Percentiles rank a stretch among this genome's conserved stretches.
Conservation (phyloP, 2,113 vertebrate genomes). For the Oncorhynchus mykiss region DNA sequence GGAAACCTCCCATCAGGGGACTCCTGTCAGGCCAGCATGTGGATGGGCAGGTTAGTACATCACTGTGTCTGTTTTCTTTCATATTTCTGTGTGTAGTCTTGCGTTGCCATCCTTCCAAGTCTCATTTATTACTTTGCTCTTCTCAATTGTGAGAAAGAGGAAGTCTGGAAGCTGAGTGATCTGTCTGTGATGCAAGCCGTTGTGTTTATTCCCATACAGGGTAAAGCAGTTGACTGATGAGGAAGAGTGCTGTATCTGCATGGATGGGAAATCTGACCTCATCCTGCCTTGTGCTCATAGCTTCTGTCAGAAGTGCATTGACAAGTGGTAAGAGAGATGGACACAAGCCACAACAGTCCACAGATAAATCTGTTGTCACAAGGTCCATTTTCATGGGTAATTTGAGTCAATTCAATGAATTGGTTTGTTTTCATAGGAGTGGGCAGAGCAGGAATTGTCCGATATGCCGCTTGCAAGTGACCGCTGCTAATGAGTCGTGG, state of each 20-base stretch:
- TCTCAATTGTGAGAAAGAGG: too few relatives aligned
- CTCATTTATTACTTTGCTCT: too few relatives aligned
- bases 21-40: conserved; percentile 93
- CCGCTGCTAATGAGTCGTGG: conserved; percentile 91
- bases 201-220: conserved; percentile 63
- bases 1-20: conserved; percentile 74
- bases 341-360: neutral
- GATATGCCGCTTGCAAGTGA: conserved; percentile 93
- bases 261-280: conserved; percentile 93
- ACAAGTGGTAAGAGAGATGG: conserved; percentile 87
- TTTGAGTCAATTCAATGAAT: neutral
- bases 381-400: neutral
- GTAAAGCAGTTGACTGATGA: conserved; percentile 95
- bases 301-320: conserved; percentile 99
- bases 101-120: too few relatives aligned
- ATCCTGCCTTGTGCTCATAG: conserved; percentile 95
- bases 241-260: conserved; percentile 98
- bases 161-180: too few relatives aligned
- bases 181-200: neutral
- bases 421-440: conserved; percentile 77
- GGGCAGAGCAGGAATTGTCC: conserved; percentile 93
- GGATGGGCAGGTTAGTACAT: conserved; percentile 90
- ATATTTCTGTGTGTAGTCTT: neutral
- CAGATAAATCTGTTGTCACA: neutral
- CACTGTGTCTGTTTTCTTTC: neutral